Evolutionary conservation across 53 echinoderm and acorn worm species (phyloP), one percentile per base, ranked within the genome.

Genomic region (Arbacia lixula): DNA sequence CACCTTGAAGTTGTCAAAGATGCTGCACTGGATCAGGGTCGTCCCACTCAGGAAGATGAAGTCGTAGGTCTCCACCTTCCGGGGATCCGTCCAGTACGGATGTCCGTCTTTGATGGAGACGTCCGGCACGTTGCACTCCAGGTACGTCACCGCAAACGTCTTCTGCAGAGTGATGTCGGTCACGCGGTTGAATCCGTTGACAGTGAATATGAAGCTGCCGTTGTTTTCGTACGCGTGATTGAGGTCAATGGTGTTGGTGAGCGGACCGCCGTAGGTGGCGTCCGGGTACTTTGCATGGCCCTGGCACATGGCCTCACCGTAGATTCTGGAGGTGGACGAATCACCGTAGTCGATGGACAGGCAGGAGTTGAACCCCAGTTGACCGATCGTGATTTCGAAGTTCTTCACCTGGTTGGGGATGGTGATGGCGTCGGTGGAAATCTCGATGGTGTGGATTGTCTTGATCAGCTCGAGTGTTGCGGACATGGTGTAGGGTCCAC

Each of bases 311-410:
- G 68, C 36, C 42, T 89, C 87, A 12, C 73, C 56, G 72, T 83
- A 93, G 31, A 87, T 86, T 25, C 72, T 54, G 14, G 66, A 25
- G 1, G 55, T 1, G 12, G 38, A 29, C 10, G 32, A 68, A 31
- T 95, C 95, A 8, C 88, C 95, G 63, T 85, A 95, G 71, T 90
- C 87, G 10, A 95, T 66, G 2, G 78, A 36, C 50, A 95, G 58
- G 24, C 93, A 95, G 22, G 95, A 90, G 50, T 74, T 52, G 10
- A 62, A 78, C 6, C 90, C 95, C 26, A 87, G 10, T 33, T 90
- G 57, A 20, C 38, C 61, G 6, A 95, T 79, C 28, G 34, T 53
- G 79, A 95, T 54, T 3, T 27, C 38, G 26, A 88, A 72, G 24
- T 57, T 76, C 57, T 88, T 88, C 1, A 40, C 36, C 28, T 60